Percentiles rank a stretch among this genome's conserved stretches.
phyloP scores from a whole-genome alignment of 2,797 vertebrate species.

The Vipera ursinii region DNA sequence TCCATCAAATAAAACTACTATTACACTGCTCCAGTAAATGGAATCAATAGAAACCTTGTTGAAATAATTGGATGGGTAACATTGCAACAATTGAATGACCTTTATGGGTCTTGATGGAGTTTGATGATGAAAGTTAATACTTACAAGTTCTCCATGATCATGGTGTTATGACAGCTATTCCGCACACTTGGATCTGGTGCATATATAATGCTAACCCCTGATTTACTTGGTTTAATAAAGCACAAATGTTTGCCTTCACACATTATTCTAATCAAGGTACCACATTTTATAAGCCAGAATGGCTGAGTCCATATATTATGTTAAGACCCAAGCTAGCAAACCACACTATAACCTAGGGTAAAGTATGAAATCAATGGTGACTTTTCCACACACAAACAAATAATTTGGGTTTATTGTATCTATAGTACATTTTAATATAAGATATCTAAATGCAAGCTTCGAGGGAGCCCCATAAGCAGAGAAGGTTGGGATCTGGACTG shows the following conservation, averaged over 20 bases:
- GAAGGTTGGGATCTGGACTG: not conserved
- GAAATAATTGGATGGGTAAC: not conserved
- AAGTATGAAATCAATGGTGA: not conserved
- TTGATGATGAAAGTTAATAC: slow-evolving; percentile 13
- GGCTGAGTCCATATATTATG: not conserved
- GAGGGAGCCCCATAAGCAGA: not conserved
- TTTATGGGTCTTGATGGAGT: not conserved
- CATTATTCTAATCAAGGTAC: not conserved
- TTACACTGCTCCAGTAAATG: not conserved
- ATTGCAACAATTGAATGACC: not conserved
- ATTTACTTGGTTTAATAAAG: not conserved
- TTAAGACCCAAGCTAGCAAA: not conserved
- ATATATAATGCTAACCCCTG: not conserved
- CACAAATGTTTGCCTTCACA: not conserved
- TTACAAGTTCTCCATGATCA: not conserved
- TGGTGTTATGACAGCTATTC: not conserved
- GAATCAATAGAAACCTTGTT: slow-evolving; percentile 4
- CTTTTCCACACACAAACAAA: not conserved
- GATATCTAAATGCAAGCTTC: not conserved
- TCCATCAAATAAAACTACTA: not conserved
- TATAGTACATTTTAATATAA: not conserved
- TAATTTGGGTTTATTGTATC: not conserved
- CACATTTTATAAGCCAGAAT: not conserved
- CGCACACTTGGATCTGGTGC: not conserved
- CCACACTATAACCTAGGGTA: not conserved